A percentile compares a stretch with the other conserved stretches of the same genome.
Conservation (phyloP, 2,888 invertebrate species). For the Cheilosia vulpina region DNA sequence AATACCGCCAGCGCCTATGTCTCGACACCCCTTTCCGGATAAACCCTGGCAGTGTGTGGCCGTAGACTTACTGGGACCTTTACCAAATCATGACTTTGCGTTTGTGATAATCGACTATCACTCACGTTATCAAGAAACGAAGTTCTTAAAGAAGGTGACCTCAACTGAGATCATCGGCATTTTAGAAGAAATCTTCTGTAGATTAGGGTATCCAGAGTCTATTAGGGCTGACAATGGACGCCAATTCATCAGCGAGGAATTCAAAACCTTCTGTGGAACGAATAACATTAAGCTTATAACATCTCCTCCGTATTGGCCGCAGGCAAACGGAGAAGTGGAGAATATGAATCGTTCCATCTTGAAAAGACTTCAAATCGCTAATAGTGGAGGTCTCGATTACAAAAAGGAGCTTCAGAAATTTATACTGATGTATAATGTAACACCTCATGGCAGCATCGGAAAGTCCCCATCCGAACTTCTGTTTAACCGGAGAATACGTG, state of each 20-base stretch:
- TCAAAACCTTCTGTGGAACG: neutral
- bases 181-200: constrained; percentile 23
- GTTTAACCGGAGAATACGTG: constrained; percentile 54
- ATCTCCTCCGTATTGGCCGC: constrained; percentile 48
- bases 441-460: constrained; percentile 70
- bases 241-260: constrained; percentile 9
- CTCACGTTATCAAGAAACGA: constrained; percentile 10
- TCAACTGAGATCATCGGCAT: neutral
- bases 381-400: constrained; percentile 34
- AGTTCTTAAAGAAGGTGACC: constrained; percentile 3
- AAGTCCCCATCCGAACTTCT: constrained; percentile 61
- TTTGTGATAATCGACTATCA: constrained; percentile 32
- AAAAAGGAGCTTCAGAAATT: constrained; percentile 44
- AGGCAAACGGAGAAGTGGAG: neutral
- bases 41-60: constrained; percentile 34
- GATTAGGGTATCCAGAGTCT: constrained; percentile 15
- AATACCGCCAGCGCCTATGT: constrained; percentile 1
- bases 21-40: constrained; percentile 18
- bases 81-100: constrained; percentile 50
- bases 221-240: constrained; percentile 15
- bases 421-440: constrained; percentile 56
- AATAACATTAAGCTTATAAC: constrained; percentile 35
- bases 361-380: constrained; percentile 35
- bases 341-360: constrained; percentile 40
- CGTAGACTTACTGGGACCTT: constrained; percentile 28